Conservation (phyloP, 2,888 invertebrate genomes). For the Cotesia congregata region DNA sequence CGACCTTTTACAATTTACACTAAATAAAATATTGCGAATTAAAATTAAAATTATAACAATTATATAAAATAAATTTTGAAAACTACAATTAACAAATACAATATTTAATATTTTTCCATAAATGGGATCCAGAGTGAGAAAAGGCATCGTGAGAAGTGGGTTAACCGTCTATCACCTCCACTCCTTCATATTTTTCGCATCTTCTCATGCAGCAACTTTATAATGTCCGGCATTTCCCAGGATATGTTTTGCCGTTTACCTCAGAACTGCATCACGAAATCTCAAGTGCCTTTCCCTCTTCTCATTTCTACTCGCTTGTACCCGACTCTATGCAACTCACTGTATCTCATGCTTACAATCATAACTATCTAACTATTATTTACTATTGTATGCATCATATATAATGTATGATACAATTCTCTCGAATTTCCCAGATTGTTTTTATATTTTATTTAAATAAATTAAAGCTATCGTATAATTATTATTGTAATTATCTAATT, state of each 20-base stretch:
- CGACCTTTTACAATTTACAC: not conserved
- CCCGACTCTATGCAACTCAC: not conserved
- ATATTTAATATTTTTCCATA: not conserved
- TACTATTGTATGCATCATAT: not conserved
- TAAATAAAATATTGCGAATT: not conserved
- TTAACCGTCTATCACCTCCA: constrained; percentile 50
- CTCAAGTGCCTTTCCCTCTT: constrained; percentile 27
- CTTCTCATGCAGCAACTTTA: not conserved
- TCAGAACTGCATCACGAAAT: constrained; percentile 7
- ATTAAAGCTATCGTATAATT: too few relatives aligned
- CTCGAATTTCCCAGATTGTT: too few relatives aligned
- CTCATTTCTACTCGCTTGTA: not conserved
- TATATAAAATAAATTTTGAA: not conserved
- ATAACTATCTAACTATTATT: not conserved
- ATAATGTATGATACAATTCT: too few relatives aligned
- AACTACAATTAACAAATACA: not conserved
- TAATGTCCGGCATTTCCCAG: constrained; percentile 30
- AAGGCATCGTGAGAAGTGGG: constrained; percentile 56
- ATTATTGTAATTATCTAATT: too few relatives aligned
- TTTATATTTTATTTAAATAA: too few relatives aligned
- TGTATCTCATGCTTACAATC: constrained; percentile 18
- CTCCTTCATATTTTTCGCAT: constrained; percentile 35
- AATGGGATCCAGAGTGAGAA: not conserved
- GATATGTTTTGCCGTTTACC: constrained; percentile 6
- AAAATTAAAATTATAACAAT: not conserved